Percentiles rank a stretch among this genome's conserved stretches.
Conservation (phyloP, 2,113 vertebrate species). For the Lycaon pictus region DNA sequence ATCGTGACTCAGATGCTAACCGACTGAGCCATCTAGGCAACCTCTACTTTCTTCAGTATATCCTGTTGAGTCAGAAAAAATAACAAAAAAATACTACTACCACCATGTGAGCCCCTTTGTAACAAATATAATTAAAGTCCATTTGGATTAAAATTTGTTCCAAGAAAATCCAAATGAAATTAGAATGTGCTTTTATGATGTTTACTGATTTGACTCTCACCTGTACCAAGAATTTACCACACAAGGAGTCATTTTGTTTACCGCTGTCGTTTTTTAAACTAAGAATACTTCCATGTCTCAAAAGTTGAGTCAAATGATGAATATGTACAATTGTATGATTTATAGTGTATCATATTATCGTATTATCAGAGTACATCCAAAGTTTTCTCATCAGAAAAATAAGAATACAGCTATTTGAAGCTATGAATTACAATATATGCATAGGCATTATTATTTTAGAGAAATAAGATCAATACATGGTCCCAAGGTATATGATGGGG, state of each 20-base stretch:
- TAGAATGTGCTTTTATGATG: not conserved
- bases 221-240: not conserved
- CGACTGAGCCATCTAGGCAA: not conserved
- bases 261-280: not conserved
- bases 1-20: not conserved
- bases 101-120: not conserved
- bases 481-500: too few relatives aligned
- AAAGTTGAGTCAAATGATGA: not conserved
- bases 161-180: constrained; percentile 44
- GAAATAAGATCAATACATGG: not conserved
- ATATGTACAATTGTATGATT: not conserved
- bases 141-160: constrained; percentile 32
- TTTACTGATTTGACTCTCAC: not conserved
- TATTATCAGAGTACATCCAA: not conserved
- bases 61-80: not conserved
- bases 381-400: not conserved
- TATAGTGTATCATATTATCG: not conserved
- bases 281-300: not conserved
- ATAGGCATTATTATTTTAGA: not conserved
- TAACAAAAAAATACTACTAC: not conserved
- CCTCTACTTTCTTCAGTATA: constrained; percentile 9
- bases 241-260: not conserved
- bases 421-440: not conserved
- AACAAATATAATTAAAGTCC: constrained; percentile 34
- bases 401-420: constrained; percentile 15